Evolutionary conservation across 2,888 invertebrate species (phyloP).

Genomic region (Tenthredo livida): DNA sequence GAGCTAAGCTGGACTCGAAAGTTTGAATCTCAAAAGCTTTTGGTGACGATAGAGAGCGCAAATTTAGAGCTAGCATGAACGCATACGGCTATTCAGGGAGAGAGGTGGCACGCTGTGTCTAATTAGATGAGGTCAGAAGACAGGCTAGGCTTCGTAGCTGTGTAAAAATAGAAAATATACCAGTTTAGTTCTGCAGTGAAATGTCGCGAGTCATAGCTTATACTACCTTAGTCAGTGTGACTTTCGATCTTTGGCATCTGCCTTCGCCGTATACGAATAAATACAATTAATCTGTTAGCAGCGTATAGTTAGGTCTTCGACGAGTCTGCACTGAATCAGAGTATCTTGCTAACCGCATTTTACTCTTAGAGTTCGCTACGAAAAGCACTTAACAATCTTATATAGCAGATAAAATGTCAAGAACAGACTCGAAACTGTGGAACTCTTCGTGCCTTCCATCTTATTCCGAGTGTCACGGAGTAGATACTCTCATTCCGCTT

Average conservation of each 20-base stretch:
- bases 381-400: slow-evolving; percentile 37
- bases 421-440: background rate
- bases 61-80: slow-evolving; percentile 2
- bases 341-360: slow-evolving; percentile 4
- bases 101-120: slow-evolving; percentile 34
- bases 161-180: slow-evolving; percentile 37
- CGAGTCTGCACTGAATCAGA: background rate
- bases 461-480: slow-evolving; percentile 1
- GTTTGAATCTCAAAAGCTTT: slow-evolving; percentile 42
- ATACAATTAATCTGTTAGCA: slow-evolving; percentile 28
- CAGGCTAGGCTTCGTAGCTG: background rate
- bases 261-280: background rate
- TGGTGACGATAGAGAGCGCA: slow-evolving; percentile 29
- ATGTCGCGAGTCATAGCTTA: background rate
- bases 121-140: slow-evolving; percentile 48
- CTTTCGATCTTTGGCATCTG: slow-evolving; percentile 5
- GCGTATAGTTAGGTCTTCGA: background rate
- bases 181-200: slow-evolving; percentile 12
- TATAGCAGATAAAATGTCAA: slow-evolving; percentile 18
- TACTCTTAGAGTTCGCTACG: background rate
- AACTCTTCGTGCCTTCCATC: background rate
- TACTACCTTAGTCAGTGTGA: background rate
- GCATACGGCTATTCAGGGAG: slow-evolving; percentile 29
- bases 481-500: background rate
- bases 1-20: slow-evolving; percentile 28